Evolutionary conservation across 2,888 invertebrate species (phyloP), one percentile per base, ranked within the genome.

Genomic region (Lydus trimaculatus): DNA sequence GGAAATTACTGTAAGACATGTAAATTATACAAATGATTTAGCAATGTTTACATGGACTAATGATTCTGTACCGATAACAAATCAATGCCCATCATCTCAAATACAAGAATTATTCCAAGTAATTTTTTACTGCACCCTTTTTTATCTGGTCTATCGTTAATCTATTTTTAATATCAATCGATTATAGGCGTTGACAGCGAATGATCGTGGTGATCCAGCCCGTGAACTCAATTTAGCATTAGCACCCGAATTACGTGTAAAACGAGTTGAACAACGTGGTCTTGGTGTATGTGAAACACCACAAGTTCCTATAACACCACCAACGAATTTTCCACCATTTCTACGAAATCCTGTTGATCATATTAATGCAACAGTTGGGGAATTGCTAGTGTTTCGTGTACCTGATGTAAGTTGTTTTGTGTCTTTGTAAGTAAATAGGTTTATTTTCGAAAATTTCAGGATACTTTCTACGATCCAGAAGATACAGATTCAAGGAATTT

Each of bases 401-500:
- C 95, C 95, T 11, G 90, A 91, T 83, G 92, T 92, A 82, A 86
- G 87, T 81, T n/a, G 4, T 39, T 4, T 6, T 0, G 15, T 33
- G 9, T 13, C 33, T 33, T n/a, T n/a, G n/a, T n/a, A n/a, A n/a
- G n/a, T n/a, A n/a, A 33, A 33, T 39, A 36, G 13, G 6, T n/a
- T 48, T 48, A 9, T 2, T 3, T 71, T 68, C 39, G 5, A n/a
- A 11, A 43, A 65, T 84, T 85, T 20, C 82, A 93, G 89, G 95
- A 97, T 81, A 94, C 95, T 2, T 97, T 97, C 88, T 95, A 91
- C 84, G 97, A 97, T 86, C 91, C 92, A 0, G 95, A 96, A 83
- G 95, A 95, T 81, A 92, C 92, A 17, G 90, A 90, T 72, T 91
- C 94, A 0, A 87, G 91, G 58, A 89, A 90, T 75, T 87, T 97